Percentiles rank a stretch among this genome's conserved stretches.
phyloP scores from a whole-genome alignment of 2,888 invertebrate genomes.

The Camptogramma bilineatum region DNA sequence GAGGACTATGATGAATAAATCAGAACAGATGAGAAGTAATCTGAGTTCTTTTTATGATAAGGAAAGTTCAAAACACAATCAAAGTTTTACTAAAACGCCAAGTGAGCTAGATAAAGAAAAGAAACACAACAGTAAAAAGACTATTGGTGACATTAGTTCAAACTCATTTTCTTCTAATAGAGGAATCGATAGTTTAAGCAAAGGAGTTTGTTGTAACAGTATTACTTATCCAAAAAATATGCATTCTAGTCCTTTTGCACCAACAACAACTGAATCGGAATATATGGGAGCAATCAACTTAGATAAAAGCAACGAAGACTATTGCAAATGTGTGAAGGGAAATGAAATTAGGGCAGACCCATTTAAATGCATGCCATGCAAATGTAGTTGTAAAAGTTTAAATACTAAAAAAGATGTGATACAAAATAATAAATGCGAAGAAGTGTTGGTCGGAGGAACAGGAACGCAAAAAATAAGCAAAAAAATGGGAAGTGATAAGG shows the following conservation, averaged over 20 bases:
- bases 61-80: slow-evolving; percentile 7
- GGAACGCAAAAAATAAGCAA: slow-evolving; percentile 5
- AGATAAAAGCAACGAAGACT: slow-evolving; percentile 65
- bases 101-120: slow-evolving; percentile 2
- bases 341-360: slow-evolving; percentile 26
- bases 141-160: slow-evolving; percentile 3
- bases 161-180: slow-evolving; percentile 8
- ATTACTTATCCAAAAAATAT: slow-evolving; percentile 8
- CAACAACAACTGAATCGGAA: slow-evolving; percentile 59
- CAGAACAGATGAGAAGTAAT: slow-evolving; percentile 2
- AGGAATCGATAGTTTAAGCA: slow-evolving; percentile 6
- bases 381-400: slow-evolving; percentile 48
- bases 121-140: neutral
- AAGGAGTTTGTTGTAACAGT: slow-evolving; percentile 7
- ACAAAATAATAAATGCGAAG: neutral
- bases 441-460: neutral
- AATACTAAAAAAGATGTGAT: slow-evolving; percentile 19
- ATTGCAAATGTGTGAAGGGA: slow-evolving; percentile 51
- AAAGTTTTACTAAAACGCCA: slow-evolving; percentile 6
- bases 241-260: slow-evolving; percentile 14
- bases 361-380: slow-evolving; percentile 50
- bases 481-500: slow-evolving; percentile 3
- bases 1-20: neutral
- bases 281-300: slow-evolving; percentile 69
- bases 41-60: slow-evolving; percentile 1